Evolutionary conservation across 2,888 invertebrate species (phyloP).

Genomic region (Drosophila seclusa): DNA sequence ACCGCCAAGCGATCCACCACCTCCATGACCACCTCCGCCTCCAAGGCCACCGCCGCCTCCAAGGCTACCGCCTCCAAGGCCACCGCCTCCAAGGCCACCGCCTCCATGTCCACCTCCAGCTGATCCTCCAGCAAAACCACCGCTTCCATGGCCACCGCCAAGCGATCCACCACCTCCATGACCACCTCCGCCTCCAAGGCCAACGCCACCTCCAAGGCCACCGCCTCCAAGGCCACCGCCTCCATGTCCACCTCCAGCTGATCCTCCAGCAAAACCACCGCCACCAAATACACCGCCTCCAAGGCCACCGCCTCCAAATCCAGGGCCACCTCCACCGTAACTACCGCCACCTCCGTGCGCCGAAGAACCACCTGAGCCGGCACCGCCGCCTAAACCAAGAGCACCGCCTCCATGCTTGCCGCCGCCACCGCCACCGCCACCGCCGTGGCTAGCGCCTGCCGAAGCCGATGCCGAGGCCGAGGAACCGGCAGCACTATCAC

Average conservation of each 20-base stretch:
- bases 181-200: not conserved
- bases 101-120: constrained; percentile 5
- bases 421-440: constrained; percentile 39
- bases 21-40: constrained; percentile 8
- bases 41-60: not conserved
- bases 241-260: constrained; percentile 13
- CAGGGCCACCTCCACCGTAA: constrained; percentile 25
- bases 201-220: constrained; percentile 5
- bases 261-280: constrained; percentile 18
- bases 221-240: constrained; percentile 1
- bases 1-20: not conserved
- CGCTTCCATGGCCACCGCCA: not conserved
- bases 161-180: not conserved
- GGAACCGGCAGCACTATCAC: constrained; percentile 48
- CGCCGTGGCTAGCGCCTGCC: constrained; percentile 32
- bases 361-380: constrained; percentile 18
- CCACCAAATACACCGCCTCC: constrained; percentile 9
- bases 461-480: constrained; percentile 54
- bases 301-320: constrained; percentile 15
- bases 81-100: constrained; percentile 12
- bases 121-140: constrained; percentile 6
- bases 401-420: constrained; percentile 31
- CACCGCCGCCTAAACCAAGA: constrained; percentile 11
- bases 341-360: constrained; percentile 28
- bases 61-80: constrained; percentile 8